Evolutionary conservation across 2,797 vertebrate genomes (phyloP).

Genomic region (Tympanoctomys barrerae): DNA sequence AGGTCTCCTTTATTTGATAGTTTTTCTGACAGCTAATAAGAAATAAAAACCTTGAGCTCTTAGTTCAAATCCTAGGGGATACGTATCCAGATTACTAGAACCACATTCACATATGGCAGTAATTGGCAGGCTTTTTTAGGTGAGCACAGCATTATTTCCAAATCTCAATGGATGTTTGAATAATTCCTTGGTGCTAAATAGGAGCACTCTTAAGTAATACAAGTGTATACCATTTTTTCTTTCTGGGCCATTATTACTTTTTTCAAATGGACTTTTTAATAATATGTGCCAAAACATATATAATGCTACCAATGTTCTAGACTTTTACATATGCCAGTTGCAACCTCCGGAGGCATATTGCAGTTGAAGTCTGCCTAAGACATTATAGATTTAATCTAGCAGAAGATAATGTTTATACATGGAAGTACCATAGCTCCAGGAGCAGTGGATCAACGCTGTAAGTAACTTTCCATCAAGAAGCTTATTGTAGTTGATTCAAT

Average conservation of each 20-base stretch:
- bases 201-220: conserved; percentile 32
- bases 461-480: conserved; percentile 6
- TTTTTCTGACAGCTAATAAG: conserved; percentile 73
- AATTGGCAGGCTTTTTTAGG: conserved; percentile 73
- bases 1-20: conserved; percentile 62
- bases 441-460: background rate
- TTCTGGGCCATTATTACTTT: background rate
- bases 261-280: conserved; percentile 12
- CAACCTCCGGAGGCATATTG: background rate
- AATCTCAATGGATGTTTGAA: conserved; percentile 39
- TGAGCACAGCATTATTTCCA: conserved; percentile 68
- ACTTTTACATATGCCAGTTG: background rate
- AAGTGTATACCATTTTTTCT: background rate
- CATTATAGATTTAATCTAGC: background rate
- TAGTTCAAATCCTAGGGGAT: conserved; percentile 70
- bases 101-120: conserved; percentile 82
- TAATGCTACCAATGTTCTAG: conserved; percentile 40
- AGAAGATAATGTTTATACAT: background rate
- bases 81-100: conserved; percentile 70
- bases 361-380: background rate
- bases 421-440: background rate
- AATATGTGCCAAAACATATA: conserved; percentile 9
- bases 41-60: conserved; percentile 70
- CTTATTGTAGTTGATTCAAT: background rate
- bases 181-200: conserved; percentile 70